A percentile compares a stretch with the other conserved stretches of the same genome.
These are phyloP conservation scores for Eulemur albifrons DNA, from an alignment of 2,797 vertebrate species.

Conservation along the genomic window DNA sequence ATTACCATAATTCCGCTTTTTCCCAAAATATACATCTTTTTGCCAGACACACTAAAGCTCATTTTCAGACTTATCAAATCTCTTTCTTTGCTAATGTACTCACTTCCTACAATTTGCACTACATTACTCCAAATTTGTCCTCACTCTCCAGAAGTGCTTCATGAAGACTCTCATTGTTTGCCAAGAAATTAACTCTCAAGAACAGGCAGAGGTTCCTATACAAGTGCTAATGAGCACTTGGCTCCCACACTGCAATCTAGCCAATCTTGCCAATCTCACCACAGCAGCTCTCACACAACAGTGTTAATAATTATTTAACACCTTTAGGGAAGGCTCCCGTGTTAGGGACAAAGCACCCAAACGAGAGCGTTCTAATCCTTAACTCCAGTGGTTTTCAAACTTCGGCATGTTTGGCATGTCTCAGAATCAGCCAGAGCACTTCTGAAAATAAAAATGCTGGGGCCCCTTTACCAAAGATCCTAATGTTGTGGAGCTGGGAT, in stretches of 20 bases:
- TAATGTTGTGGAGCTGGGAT: background rate
- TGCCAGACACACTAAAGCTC: constrained; percentile 11
- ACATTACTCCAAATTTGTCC: constrained; percentile 67
- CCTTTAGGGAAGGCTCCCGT: constrained; percentile 35
- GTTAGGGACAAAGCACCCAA: constrained; percentile 1
- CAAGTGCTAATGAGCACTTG: constrained; percentile 67
- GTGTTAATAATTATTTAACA: constrained; percentile 70
- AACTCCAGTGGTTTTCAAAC: background rate
- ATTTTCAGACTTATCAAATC: constrained; percentile 45
- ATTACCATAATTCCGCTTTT: background rate
- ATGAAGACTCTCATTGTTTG: constrained; percentile 62
- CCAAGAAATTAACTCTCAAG: constrained; percentile 73
- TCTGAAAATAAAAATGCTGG: background rate
- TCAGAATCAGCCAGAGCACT: background rate
- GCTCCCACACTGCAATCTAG: constrained; percentile 6
- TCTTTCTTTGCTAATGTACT: constrained; percentile 45
- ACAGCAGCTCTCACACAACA: constrained; percentile 35
- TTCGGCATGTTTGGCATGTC: background rate
- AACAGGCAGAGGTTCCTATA: constrained; percentile 59
- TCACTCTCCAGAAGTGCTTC: constrained; percentile 56
- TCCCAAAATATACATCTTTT: background rate
- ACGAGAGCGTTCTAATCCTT: constrained; percentile 20
- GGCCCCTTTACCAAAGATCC: background rate
- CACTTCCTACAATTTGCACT: constrained; percentile 57
- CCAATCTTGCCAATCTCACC: background rate